phyloP scores from a whole-genome alignment of 2,797 vertebrate genomes.

The Cichlasoma orientale region DNA sequence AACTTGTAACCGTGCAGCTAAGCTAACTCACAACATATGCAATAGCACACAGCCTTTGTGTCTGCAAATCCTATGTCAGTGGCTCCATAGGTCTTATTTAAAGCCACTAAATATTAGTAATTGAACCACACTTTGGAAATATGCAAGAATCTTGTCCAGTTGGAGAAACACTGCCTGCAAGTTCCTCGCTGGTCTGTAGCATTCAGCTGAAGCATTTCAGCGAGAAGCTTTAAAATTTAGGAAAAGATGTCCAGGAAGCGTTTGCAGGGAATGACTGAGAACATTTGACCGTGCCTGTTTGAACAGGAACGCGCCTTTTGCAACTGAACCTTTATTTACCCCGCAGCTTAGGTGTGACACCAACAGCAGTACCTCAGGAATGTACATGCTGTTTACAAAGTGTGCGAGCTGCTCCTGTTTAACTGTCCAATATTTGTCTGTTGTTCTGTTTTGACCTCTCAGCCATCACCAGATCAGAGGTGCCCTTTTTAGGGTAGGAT shows the following conservation, averaged over 20 bases:
- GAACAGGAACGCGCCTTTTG: conserved; percentile 12
- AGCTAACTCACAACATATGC: background rate
- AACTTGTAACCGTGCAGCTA: background rate
- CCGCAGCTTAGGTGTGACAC: conserved; percentile 34
- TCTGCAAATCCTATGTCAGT: background rate
- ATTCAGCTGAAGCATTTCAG: background rate
- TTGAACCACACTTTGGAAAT: background rate
- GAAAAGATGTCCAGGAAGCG: background rate
- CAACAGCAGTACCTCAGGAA: background rate
- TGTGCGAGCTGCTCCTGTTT: background rate
- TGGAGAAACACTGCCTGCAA: background rate
- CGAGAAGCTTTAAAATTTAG: background rate
- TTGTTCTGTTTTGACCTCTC: background rate
- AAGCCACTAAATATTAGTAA: background rate
- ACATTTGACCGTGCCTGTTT: conserved; percentile 23
- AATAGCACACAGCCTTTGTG: background rate
- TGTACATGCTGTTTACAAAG: background rate
- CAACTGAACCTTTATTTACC: conserved; percentile 16
- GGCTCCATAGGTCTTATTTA: background rate
- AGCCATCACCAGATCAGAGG: background rate
- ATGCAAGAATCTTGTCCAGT: background rate
- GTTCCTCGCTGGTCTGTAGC: conserved; percentile 9
- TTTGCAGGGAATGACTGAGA: conserved; percentile 14
- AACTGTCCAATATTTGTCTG: background rate
- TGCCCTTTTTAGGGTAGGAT: background rate